A percentile compares a stretch with the other conserved stretches of the same genome.
Evolutionary conservation across 2,113 vertebrate genomes (phyloP).

Genomic region (Elgaria multicarinata): DNA sequence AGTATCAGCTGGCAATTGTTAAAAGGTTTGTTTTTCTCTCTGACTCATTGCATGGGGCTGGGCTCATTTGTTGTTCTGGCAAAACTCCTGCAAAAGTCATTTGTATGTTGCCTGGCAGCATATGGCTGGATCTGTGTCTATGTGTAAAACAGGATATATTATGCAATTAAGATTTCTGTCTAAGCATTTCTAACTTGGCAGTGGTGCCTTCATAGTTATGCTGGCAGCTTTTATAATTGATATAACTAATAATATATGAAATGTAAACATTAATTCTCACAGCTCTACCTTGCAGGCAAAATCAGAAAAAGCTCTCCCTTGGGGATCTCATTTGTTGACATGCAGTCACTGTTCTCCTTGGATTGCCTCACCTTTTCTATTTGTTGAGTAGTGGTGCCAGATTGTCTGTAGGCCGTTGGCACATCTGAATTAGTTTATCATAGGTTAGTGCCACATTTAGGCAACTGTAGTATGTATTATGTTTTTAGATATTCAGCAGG

Average conservation of each 20-base stretch:
- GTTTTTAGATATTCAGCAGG: not conserved
- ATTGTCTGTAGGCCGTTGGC: not conserved
- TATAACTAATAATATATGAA: not conserved
- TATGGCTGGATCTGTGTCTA: not conserved
- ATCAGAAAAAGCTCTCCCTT: not conserved
- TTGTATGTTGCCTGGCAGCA: not conserved
- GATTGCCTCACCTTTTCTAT: not conserved
- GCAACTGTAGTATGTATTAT: not conserved
- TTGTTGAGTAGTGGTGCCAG: not conserved
- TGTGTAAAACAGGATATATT: not conserved
- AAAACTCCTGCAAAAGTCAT: not conserved
- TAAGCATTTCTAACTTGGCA: not conserved
- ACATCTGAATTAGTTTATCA: not conserved
- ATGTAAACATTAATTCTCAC: not conserved
- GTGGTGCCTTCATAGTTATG: not conserved
- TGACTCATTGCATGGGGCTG: slow-evolving; percentile 1
- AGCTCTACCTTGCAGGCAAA: not conserved
- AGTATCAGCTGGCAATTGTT: slow-evolving; percentile 15
- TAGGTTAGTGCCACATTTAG: not conserved
- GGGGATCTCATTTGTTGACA: not conserved
- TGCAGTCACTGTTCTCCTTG: not conserved
- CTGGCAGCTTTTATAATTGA: not conserved
- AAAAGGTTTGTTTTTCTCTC: not conserved
- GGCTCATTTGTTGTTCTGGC: not conserved
- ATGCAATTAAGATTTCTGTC: not conserved